Conservation (phyloP, 2,797 vertebrate genomes). For the Geotrypetes seraphini region DNA sequence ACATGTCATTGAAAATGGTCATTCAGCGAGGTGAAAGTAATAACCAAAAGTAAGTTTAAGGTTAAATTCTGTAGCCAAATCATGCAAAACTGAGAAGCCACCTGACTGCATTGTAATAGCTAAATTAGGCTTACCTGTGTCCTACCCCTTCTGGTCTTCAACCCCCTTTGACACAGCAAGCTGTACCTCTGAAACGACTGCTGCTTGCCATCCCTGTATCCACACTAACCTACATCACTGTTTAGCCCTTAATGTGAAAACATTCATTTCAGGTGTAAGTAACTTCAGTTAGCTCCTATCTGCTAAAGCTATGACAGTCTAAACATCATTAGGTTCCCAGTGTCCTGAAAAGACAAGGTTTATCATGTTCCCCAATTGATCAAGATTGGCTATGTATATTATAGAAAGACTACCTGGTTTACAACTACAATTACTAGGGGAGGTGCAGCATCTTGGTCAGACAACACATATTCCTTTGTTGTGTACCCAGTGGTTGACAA, state of each 20-base stretch:
- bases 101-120: constrained; percentile 30
- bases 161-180: constrained; percentile 19
- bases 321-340: constrained; percentile 33
- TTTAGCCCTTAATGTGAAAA: constrained; percentile 56
- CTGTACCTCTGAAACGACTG: neutral
- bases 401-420: too few relatives aligned
- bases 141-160: constrained; percentile 32
- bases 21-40: constrained; percentile 37
- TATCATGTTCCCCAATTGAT: constrained; percentile 32
- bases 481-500: constrained; percentile 22
- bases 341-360: constrained; percentile 26
- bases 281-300: constrained; percentile 27
- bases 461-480: constrained; percentile 35
- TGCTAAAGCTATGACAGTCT: constrained; percentile 21
- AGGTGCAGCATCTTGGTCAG: constrained; percentile 41
- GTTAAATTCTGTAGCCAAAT: constrained; percentile 38
- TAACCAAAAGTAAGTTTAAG: constrained; percentile 32
- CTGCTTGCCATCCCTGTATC: constrained; percentile 8
- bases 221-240: constrained; percentile 23
- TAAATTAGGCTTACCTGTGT: constrained; percentile 36
- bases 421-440: neutral
- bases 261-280: constrained; percentile 25
- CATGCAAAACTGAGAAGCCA: constrained; percentile 47
- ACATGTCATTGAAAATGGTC: constrained; percentile 37
- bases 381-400: too few relatives aligned